Percentiles rank a stretch among this genome's conserved stretches.
Evolutionary conservation across 2,797 vertebrate species (phyloP).

Genomic region (Chromis chromis): DNA sequence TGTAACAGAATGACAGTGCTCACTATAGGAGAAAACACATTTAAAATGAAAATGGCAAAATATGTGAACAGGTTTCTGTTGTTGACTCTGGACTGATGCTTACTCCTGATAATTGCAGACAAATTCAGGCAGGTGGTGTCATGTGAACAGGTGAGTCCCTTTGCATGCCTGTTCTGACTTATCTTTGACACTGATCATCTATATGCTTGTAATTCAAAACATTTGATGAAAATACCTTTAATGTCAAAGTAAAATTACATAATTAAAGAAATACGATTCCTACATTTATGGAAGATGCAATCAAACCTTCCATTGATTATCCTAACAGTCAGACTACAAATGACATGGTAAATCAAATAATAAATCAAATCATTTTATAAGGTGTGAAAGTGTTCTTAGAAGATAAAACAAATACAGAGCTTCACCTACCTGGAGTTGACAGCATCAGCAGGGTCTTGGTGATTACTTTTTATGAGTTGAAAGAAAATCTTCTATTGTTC

Average conservation of each 20-base stretch:
- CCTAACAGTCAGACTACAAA: neutral
- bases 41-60: neutral
- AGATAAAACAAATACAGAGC: neutral
- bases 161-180: neutral
- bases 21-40: neutral
- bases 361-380: neutral
- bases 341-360: neutral
- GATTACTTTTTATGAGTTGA: neutral
- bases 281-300: neutral
- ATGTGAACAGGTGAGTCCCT: neutral
- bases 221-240: neutral
- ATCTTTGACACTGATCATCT: neutral
- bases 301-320: neutral
- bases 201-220: neutral
- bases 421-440: slow-evolving; percentile 51
- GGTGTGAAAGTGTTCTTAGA: neutral
- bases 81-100: neutral
- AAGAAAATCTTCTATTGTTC: neutral
- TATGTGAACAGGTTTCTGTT: neutral
- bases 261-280: neutral
- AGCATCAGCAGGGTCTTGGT: neutral
- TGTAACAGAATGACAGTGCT: neutral
- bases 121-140: neutral
- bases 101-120: neutral
- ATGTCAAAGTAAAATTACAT: neutral